Evolutionary conservation across 2,797 vertebrate species (phyloP).

Genomic region (Kryptolebias ocellatus): DNA sequence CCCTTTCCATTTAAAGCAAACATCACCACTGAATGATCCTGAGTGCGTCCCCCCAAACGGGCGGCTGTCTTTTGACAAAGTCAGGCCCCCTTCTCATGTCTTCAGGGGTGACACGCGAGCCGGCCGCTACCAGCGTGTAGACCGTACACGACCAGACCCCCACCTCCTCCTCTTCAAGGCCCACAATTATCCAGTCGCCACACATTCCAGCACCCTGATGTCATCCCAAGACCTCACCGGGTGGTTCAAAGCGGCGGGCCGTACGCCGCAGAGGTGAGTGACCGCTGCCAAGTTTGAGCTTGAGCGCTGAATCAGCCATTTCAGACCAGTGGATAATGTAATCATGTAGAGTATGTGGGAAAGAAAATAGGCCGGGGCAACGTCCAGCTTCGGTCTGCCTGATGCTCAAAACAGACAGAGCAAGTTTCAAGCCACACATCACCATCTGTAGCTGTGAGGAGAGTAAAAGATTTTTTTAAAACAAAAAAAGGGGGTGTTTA

Average conservation of each 20-base stretch:
- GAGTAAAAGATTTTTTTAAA: no score
- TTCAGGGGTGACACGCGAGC: slow-evolving; percentile 42
- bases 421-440: slow-evolving; percentile 6
- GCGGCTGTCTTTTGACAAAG: slow-evolving; percentile 38
- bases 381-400: slow-evolving; percentile 9
- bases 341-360: slow-evolving; percentile 49
- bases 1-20: neutral
- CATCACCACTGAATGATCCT: neutral
- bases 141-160: slow-evolving; percentile 37
- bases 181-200: slow-evolving; percentile 68
- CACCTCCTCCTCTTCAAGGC: slow-evolving; percentile 19
- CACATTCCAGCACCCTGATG: slow-evolving; percentile 80
- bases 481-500: neutral
- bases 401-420: neutral
- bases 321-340: slow-evolving; percentile 55
- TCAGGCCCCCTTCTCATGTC: slow-evolving; percentile 30
- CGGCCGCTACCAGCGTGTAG: slow-evolving; percentile 10
- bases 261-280: slow-evolving; percentile 59
- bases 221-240: slow-evolving; percentile 73
- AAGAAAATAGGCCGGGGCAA: slow-evolving; percentile 46
- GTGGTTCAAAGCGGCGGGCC: slow-evolving; percentile 53
- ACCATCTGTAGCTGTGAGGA: neutral
- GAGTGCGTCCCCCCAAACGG: neutral
- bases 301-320: slow-evolving; percentile 70
- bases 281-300: slow-evolving; percentile 62